phyloP scores from a whole-genome alignment of 2,888 invertebrate genomes.

The Argyra leucocephala region DNA sequence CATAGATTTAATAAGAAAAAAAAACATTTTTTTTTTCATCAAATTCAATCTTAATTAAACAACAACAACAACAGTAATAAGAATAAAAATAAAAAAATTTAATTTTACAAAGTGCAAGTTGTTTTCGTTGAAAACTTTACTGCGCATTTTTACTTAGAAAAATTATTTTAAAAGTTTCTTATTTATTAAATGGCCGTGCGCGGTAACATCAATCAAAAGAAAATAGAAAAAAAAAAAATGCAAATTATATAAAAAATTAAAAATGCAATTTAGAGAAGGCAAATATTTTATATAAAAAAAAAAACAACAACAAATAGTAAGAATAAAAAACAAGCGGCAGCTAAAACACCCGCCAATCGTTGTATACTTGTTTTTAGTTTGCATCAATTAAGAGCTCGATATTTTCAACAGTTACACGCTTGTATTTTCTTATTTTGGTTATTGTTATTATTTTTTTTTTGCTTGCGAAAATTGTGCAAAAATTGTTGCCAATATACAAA shows the following conservation, averaged over 20 bases:
- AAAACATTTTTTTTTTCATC: too few relatives aligned
- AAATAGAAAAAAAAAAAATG: neutral
- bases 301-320: neutral
- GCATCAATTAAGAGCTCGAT: constrained; percentile 6
- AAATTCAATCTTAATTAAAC: too few relatives aligned
- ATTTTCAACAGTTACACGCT: neutral
- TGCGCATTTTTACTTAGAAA: neutral
- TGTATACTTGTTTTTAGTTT: neutral
- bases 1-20: too few relatives aligned
- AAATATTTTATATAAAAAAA: neutral
- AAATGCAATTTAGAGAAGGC: neutral
- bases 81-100: too few relatives aligned
- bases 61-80: too few relatives aligned
- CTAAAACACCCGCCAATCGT: neutral
- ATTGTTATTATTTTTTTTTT: neutral
- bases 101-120: too few relatives aligned
- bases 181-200: neutral
- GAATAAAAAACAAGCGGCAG: neutral
- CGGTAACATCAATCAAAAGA: neutral
- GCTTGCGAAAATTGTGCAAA: neutral
- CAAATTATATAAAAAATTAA: neutral
- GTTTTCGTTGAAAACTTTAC: neutral
- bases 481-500: neutral
- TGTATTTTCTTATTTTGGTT: neutral
- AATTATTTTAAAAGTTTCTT: neutral